Evolutionary conservation across 2,888 invertebrate species (phyloP), one percentile per base, ranked within the genome.

Genomic region (Clepsis dumicolana): DNA sequence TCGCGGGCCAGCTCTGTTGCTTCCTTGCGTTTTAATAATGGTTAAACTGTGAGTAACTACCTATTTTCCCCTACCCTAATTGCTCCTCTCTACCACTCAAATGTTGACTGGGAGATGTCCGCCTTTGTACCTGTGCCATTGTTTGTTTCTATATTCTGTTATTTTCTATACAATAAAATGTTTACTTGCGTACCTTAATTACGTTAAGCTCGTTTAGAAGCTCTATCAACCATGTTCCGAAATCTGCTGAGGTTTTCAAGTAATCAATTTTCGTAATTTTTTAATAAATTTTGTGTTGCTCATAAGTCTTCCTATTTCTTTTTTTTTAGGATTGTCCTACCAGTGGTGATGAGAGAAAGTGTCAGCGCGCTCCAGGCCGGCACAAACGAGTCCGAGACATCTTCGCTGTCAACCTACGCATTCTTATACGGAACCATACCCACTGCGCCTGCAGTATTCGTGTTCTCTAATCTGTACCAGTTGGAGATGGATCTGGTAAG

Each of bases 341-440:
- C 99, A 0, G 91, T 99, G 53, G 95, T 98, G 1, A 97, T 97
- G 78, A 95, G 98, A 76, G 98, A 98, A 89, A 95, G 97, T 21
- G 96, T 98, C 0, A 97, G 96, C 79, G 93, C 97, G 3, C 88
- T 97, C 64, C 94, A 95, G 70, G 94, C 96, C 7, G 97, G 97
- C 0, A 87, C 83, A 0, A 96, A 96, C 80, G 94, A 95, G 16
- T 95, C 96, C 18, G 97, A 97, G 76, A 97, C 97, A 0, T 93
- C 95, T 10, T 97, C 98, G 73, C 91, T 98, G 67, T 97, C 98
- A 74, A 98, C 98, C 48, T 99, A 97, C 85, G 99, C 98, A 0
- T 99, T 99, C 90, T 94, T 99, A 0, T 99, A 99, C 83, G 99
- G 99, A 64, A 98, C 98, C 0, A 97, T 99, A 86, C 99, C 99